Evolutionary conservation across 2,113 vertebrate genomes (phyloP).

Genomic region (Perca fluviatilis): DNA sequence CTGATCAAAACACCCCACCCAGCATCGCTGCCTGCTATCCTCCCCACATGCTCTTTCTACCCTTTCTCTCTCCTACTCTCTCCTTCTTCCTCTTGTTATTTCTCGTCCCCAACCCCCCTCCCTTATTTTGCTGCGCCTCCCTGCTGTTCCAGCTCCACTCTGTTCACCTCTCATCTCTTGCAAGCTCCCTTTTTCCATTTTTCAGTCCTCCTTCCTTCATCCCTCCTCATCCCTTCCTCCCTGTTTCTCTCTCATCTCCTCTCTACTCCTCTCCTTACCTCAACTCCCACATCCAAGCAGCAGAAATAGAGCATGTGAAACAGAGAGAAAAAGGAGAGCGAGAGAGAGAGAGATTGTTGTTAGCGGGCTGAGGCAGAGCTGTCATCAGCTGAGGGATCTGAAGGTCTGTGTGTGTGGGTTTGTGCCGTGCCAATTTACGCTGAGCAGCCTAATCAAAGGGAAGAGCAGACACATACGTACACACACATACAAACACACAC

Average conservation of each 20-base stretch:
- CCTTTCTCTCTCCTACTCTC: slow-evolving; percentile 37
- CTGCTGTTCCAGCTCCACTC: slow-evolving; percentile 63
- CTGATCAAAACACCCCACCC: slow-evolving; percentile 84
- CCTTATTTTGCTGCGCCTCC: slow-evolving; percentile 58
- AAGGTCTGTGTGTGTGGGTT: slow-evolving; percentile 74
- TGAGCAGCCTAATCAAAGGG: slow-evolving; percentile 82
- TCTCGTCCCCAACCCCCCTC: not conserved
- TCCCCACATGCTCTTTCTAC: slow-evolving; percentile 62
- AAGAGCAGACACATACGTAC: slow-evolving; percentile 47
- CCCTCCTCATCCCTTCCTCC: slow-evolving; percentile 51
- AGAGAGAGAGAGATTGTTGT: slow-evolving; percentile 72
- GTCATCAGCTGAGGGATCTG: slow-evolving; percentile 83
- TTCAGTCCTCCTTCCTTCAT: slow-evolving; percentile 60
- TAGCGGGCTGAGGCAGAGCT: slow-evolving; percentile 80
- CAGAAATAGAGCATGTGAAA: slow-evolving; percentile 73
- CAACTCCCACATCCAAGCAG: slow-evolving; percentile 77
- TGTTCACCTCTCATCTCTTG: slow-evolving; percentile 68
- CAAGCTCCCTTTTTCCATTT: slow-evolving; percentile 58
- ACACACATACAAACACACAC: slow-evolving; percentile 13
- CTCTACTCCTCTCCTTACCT: slow-evolving; percentile 59
- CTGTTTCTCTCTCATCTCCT: slow-evolving; percentile 57
- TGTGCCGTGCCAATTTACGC: slow-evolving; percentile 81
- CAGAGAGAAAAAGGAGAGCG: slow-evolving; percentile 65
- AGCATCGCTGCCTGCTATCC: slow-evolving; percentile 66
- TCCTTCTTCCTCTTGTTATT: slow-evolving; percentile 54